These are phyloP conservation scores for Rhinopomastus cyanomelas DNA, from an alignment of 2,113 vertebrate genomes.

Conservation along the genomic window DNA sequence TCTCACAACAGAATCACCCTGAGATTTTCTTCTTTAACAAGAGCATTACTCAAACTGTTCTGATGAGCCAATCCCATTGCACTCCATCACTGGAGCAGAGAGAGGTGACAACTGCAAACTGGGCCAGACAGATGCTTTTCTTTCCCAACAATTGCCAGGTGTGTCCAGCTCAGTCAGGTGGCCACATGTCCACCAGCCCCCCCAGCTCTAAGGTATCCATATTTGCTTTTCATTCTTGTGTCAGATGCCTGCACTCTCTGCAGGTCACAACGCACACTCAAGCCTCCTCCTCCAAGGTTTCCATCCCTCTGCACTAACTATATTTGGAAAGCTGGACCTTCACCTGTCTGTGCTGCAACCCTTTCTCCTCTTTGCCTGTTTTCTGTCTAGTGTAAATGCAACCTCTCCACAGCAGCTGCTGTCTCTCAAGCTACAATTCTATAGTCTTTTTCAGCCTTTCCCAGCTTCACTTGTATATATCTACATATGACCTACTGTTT, in stretches of 20 bases:
- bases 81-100: background rate
- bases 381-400: background rate
- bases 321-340: background rate
- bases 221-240: background rate
- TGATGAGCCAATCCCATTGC: background rate
- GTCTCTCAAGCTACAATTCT: background rate
- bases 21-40: background rate
- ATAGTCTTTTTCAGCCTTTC: background rate
- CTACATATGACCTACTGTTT: background rate
- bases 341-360: background rate
- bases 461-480: background rate
- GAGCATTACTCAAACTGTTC: rapidly evolving
- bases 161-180: background rate
- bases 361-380: background rate
- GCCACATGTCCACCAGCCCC: background rate
- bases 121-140: background rate
- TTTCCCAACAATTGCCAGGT: background rate
- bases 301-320: background rate
- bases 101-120: background rate
- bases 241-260: rapidly evolving
- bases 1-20: background rate
- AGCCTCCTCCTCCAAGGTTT: background rate
- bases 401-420: background rate
- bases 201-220: background rate
- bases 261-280: background rate